These are phyloP conservation scores for Mesocentrotus franciscanus DNA, from an alignment of 53 echinoderm and acorn worm species.

Conservation along the genomic window DNA sequence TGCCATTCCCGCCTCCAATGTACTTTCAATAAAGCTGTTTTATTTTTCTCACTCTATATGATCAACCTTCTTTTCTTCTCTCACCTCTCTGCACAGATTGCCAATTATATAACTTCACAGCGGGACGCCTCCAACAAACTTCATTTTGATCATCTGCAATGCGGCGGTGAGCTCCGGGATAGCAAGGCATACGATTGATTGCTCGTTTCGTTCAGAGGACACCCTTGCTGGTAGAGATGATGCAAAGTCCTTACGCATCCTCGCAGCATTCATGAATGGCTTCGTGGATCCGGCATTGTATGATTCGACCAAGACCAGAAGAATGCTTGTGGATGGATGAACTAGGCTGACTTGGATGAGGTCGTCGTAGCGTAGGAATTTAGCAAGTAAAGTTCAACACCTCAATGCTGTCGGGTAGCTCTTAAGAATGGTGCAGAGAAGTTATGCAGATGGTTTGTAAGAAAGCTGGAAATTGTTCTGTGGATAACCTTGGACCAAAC, in stretches of 20 bases:
- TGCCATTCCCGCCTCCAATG: conserved; percentile 3
- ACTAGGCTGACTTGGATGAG: conserved; percentile 35
- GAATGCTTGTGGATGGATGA: conserved; percentile 45
- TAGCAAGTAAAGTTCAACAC: neutral
- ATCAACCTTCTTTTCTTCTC: conserved; percentile 4
- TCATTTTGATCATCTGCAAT: neutral
- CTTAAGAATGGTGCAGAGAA: neutral
- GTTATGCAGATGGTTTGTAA: neutral
- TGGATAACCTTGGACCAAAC: neutral
- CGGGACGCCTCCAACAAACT: conserved; percentile 5
- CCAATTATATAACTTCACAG: conserved; percentile 37
- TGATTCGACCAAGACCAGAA: neutral
- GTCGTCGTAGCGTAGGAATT: neutral
- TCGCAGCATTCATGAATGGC: conserved; percentile 25
- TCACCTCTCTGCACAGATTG: conserved; percentile 36
- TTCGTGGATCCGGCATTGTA: neutral
- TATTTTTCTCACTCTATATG: conserved; percentile 19
- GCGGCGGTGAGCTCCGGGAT: neutral
- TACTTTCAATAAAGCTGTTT: conserved; percentile 14
- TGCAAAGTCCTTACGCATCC: conserved; percentile 1
- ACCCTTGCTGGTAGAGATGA: neutral
- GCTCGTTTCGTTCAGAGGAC: neutral
- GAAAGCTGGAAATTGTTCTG: neutral
- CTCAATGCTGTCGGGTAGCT: conserved; percentile 8
- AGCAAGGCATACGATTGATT: neutral